phyloP scores from a whole-genome alignment of 53 echinoderm and acorn worm genomes.

The Holothuria scabra region DNA sequence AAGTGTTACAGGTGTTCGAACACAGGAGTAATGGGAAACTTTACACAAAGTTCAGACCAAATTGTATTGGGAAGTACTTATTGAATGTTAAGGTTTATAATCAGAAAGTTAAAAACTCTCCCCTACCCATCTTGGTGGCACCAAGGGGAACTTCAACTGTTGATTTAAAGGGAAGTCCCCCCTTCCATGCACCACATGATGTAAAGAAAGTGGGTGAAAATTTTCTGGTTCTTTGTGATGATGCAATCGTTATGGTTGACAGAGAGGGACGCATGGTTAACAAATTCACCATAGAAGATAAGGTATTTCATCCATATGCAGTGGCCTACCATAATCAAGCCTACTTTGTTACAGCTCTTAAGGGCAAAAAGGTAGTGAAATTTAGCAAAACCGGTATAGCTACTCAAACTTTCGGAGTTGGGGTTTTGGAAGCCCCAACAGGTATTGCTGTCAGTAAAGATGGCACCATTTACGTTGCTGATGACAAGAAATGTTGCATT shows the following conservation, averaged over 20 bases:
- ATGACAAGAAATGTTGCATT: slow-evolving; percentile 55
- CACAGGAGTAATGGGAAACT: slow-evolving; percentile 20
- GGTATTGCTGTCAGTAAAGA: slow-evolving; percentile 54
- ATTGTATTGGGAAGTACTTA: slow-evolving; percentile 61
- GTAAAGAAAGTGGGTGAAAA: slow-evolving; percentile 48
- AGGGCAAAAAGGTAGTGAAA: slow-evolving; percentile 56
- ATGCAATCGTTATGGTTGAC: slow-evolving; percentile 51
- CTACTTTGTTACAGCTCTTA: slow-evolving; percentile 60
- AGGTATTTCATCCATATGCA: slow-evolving; percentile 58
- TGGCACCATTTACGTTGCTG: slow-evolving; percentile 59
- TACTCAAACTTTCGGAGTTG: slow-evolving; percentile 37
- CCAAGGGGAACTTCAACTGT: slow-evolving; percentile 57
- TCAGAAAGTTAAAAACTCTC: slow-evolving; percentile 59
- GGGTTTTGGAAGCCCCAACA: slow-evolving; percentile 45
- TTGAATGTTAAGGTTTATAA: slow-evolving; percentile 47
- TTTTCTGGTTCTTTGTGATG: slow-evolving; percentile 43
- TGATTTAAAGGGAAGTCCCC: slow-evolving; percentile 21
- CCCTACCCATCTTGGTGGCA: slow-evolving; percentile 53
- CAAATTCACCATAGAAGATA: slow-evolving; percentile 52
- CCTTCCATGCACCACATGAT: slow-evolving; percentile 47
- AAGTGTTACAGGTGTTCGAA: slow-evolving; percentile 36
- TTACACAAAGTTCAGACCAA: slow-evolving; percentile 54
- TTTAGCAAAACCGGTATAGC: slow-evolving; percentile 53
- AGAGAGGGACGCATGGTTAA: slow-evolving; percentile 56
- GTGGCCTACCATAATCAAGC: slow-evolving; percentile 59